These are phyloP conservation scores for Tridacna crocea DNA, from an alignment of 2,888 invertebrate genomes.

Conservation along the genomic window DNA sequence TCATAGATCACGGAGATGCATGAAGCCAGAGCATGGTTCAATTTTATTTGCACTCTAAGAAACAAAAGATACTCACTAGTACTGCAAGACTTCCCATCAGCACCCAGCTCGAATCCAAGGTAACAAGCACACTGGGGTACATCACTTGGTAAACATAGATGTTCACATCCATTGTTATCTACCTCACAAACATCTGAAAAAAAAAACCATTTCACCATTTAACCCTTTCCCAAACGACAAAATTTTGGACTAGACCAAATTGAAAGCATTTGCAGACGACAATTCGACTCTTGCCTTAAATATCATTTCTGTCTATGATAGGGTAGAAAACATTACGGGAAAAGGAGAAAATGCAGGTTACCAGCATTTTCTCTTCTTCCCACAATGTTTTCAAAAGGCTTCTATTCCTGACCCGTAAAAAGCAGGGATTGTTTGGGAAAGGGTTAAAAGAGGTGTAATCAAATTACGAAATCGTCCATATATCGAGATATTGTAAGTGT, in stretches of 20 bases:
- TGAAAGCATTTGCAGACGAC: too few species aligned
- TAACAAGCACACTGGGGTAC: slow-evolving; percentile 33
- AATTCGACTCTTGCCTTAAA: too few species aligned
- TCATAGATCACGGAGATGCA: too few species aligned
- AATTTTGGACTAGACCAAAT: too few species aligned
- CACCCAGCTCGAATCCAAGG: slow-evolving; percentile 30
- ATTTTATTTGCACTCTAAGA: too few species aligned
- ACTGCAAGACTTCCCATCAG: slow-evolving; percentile 31
- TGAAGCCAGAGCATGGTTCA: too few species aligned
- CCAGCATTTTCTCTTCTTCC: too few species aligned
- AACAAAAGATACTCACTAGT: slow-evolving; percentile 20
- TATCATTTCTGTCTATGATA: too few species aligned
- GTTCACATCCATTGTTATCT: slow-evolving; percentile 42
- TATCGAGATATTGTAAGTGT: background rate
- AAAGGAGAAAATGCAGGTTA: too few species aligned
- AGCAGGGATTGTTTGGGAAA: too few species aligned
- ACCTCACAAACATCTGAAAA: slow-evolving; percentile 38
- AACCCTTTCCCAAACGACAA: background rate
- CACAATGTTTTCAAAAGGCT: too few species aligned
- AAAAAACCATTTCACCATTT: background rate
- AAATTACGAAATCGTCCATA: background rate
- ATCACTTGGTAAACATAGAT: slow-evolving; percentile 37
- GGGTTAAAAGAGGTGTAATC: background rate
- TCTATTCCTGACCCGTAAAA: background rate
- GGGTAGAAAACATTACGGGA: too few species aligned